Evolutionary conservation across 2,797 vertebrate species (phyloP), one percentile per base, ranked within the genome.

Genomic region (Manis crassicaudata): DNA sequence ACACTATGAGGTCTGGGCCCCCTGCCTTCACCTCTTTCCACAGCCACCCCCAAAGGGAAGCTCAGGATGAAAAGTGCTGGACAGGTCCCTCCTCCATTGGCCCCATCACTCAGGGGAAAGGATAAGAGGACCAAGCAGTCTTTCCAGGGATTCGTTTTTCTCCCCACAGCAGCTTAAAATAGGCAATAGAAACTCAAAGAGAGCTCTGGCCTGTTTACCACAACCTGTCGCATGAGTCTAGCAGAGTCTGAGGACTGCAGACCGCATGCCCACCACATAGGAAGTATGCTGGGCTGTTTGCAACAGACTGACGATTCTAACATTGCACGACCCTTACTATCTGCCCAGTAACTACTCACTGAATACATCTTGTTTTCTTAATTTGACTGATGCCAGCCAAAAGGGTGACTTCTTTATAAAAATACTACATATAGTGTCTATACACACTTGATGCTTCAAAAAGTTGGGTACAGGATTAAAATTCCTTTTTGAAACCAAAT

Each of bases 321-420:
- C 32, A 73, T 0, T 6, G 6, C 2, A 40, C 29, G 40, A 62
- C 29, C 29, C 62, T 27, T 54, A 75, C 4, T 32, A 18, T 67
- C 46, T 81, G 16, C 25, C 88, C 7, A 13, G n/a, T 25, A 65
- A 94, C n/a, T 73, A 90, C 32, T 62, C 56, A 91, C 29, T 83
- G 58, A 90, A 63, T 14, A 75, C 16, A 80, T 23, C 80, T 60
- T 25, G 9, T 82, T 82, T 96, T 60, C n/a, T 63, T 93, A 84
- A 82, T 92, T 29, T 92, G 25, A 68, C 65, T 60, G 27, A 60
- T 32, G 70, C 63, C n/a, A 80, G 77, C 46, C 54, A 65, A 54
- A 95, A 86, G 43, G 52, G 40, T 27, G 20, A 77, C 81, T 70
- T 96, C 82, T 95, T 80, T 67, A 81, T 21, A 65, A 79, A 88